Conservation (phyloP, 2,888 invertebrate genomes). For the Embidobia sp. region DNA sequence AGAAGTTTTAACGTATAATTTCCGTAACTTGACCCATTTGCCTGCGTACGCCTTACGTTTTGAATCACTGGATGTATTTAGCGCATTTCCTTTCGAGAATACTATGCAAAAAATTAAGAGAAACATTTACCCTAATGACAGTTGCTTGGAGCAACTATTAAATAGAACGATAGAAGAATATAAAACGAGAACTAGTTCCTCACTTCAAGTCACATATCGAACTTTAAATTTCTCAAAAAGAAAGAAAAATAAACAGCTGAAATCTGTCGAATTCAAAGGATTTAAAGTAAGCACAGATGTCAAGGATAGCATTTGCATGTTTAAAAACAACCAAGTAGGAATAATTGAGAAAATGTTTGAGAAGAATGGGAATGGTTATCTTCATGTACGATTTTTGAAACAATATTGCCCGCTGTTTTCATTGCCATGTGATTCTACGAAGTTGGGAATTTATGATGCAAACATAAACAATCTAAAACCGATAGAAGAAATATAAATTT, state of each 20-base stretch:
- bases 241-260: background rate
- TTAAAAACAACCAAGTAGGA: conserved; percentile 2
- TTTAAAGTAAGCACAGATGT: background rate
- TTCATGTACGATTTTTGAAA: background rate
- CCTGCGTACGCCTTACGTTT: conserved; percentile 25
- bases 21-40: conserved; percentile 70
- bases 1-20: conserved; percentile 67
- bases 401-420: conserved; percentile 1
- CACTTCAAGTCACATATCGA: background rate
- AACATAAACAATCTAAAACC: conserved; percentile 4
- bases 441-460: conserved; percentile 1
- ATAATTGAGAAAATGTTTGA: conserved; percentile 4
- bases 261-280: background rate
- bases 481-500: background rate
- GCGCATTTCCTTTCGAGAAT: conserved; percentile 23
- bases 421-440: conserved; percentile 4
- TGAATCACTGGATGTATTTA: conserved; percentile 21
- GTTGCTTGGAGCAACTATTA: conserved; percentile 8
- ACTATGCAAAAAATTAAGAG: conserved; percentile 17
- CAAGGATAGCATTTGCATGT: conserved; percentile 3
- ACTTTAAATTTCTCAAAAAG: conserved; percentile 10
- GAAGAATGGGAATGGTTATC: background rate
- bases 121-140: conserved; percentile 21
- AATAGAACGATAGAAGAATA: conserved; percentile 23
- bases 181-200: background rate